Evolutionary conservation across 2,888 invertebrate genomes (phyloP), one percentile per base, ranked within the genome.

Genomic region (Palloptera scutellata): DNA sequence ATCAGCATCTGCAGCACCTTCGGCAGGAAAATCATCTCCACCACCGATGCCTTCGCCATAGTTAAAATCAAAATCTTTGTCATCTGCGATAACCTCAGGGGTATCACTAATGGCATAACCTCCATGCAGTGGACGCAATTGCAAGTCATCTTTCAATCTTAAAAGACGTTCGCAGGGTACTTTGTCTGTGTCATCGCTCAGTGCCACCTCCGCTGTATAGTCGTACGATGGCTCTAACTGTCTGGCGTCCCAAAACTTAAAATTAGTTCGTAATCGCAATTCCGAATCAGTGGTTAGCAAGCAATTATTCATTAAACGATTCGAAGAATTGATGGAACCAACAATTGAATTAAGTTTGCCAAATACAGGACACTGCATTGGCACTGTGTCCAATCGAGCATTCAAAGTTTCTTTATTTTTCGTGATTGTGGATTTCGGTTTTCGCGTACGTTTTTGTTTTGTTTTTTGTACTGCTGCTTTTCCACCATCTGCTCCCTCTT

Each of bases 301-400:
- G 54, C 88, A 87, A 15, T 89, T 88, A 75, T 89, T 88, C 78
- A 89, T 88, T 0, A 89, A 85, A 72, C 89, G 82, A 77, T 88
- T 89, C 0, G 89, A 88, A 45, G 89, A 88, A 43, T 88, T 89
- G 64, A 89, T 88, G 70, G 89, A 89, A 0, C 89, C 89, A 0
- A 87, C 84, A 0, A 87, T 87, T 0, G 89, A 87, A 20, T 89
- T 88, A 1, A 89, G 78, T 72, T 89, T 86, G 63, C 89, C 89
- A 77, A 89, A 89, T 64, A 89, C 88, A 6, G 89, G 88, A 84
- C 89, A 89, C 83, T 84, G 82, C 65, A 84, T 73, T 0, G 86
- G 84, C 59, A 83, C 81, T 8, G 84, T 83, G 63, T 85, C 86
- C 64, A 86, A 74, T 12, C 81, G 80, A 1, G 79, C 81, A 73